Conservation (phyloP, 2,888 invertebrate genomes). For the Nesidiocoris tenuis region DNA sequence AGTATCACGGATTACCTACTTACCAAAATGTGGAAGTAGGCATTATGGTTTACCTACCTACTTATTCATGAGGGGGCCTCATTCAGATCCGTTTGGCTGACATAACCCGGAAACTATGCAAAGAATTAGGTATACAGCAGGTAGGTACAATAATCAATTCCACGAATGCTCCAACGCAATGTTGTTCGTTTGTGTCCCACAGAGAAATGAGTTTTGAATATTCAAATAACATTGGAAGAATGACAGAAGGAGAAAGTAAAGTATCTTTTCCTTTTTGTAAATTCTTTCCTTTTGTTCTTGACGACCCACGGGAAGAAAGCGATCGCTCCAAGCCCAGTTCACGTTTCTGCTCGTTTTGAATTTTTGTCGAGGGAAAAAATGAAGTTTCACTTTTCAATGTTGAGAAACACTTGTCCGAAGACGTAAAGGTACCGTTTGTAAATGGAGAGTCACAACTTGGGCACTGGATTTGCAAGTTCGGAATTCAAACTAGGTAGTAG, state of each 20-base stretch:
- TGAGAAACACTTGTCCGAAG: neutral
- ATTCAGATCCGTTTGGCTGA: no score
- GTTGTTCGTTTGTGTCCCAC: neutral
- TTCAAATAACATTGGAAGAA: neutral
- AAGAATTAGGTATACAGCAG: no score
- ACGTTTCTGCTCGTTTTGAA: neutral
- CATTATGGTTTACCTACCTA: no score
- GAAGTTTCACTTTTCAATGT: neutral
- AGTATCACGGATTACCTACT: no score
- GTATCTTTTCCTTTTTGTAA: neutral
- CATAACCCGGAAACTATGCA: no score
- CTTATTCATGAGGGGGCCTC: no score
- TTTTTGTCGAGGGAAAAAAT: neutral
- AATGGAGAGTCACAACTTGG: no score
- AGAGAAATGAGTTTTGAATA: neutral
- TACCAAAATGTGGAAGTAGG: no score
- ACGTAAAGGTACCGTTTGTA: no score
- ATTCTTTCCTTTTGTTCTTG: constrained; percentile 9
- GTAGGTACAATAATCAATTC: constrained; percentile 1
- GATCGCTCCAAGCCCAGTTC: constrained; percentile 9
- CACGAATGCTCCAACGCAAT: neutral
- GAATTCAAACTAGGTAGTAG: no score
- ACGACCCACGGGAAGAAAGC: constrained; percentile 20
- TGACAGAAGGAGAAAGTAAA: constrained; percentile 1
- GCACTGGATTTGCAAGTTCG: no score